phyloP scores from a whole-genome alignment of 2,888 invertebrate species.

The Standfussiana lucernea region DNA sequence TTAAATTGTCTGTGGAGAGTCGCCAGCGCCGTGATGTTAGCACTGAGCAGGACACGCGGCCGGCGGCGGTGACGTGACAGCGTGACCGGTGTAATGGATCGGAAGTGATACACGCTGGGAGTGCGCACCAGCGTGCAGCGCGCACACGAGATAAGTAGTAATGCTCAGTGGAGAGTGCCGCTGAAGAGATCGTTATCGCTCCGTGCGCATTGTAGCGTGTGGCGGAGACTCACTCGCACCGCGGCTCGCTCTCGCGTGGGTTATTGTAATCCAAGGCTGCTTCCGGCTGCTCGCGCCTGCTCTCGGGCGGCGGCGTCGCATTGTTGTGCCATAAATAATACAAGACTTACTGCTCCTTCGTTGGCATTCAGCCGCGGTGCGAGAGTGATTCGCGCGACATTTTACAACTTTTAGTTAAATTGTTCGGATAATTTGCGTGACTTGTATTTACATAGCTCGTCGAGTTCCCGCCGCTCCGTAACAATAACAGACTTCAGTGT shows the following conservation, averaged over 20 bases:
- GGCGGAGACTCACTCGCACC: not conserved
- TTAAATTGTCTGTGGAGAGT: not conserved
- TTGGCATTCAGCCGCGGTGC: conserved; percentile 9
- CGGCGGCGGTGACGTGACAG: not conserved
- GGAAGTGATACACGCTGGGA: conserved; percentile 5
- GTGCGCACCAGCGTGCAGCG: not conserved
- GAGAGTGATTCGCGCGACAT: conserved; percentile 22
- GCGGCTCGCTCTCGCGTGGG: not conserved
- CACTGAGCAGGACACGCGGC: not conserved
- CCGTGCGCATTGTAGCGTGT: not conserved
- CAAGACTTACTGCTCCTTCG: not conserved
- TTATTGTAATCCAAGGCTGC: not conserved
- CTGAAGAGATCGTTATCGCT: not conserved
- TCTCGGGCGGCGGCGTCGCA: not conserved
- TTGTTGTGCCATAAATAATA: conserved; percentile 9
- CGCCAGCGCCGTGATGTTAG: not conserved
- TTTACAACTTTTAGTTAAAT: conserved; percentile 44
- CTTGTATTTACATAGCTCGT: not conserved
- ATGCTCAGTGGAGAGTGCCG: not conserved
- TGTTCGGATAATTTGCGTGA: conserved; percentile 24
- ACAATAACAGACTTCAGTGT: not conserved
- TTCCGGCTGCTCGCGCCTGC: not conserved
- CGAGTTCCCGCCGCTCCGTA: not conserved
- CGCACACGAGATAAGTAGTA: conserved; percentile 12
- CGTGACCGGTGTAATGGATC: conserved; percentile 18